These are phyloP conservation scores for Gymnopithys bicolor DNA, from an alignment of 2,797 vertebrate genomes.

Conservation along the genomic window DNA sequence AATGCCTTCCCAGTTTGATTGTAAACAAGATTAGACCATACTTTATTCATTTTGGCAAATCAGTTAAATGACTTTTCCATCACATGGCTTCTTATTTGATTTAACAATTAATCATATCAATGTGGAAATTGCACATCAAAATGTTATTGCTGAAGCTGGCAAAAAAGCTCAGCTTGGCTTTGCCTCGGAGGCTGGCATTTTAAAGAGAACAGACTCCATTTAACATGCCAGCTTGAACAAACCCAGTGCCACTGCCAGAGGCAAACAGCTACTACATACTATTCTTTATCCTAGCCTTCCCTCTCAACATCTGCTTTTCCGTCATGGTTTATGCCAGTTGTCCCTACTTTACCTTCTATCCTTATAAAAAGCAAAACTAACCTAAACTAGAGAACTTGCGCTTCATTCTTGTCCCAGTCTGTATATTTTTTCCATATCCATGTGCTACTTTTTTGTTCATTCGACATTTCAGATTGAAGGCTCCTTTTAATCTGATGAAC, in stretches of 20 bases:
- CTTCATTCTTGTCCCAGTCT: not conserved
- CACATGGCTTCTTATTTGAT: not conserved
- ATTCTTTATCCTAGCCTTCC: not conserved
- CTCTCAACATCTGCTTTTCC: not conserved
- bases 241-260: not conserved
- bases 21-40: not conserved
- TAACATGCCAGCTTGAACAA: not conserved
- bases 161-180: conserved; percentile 1
- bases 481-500: not conserved
- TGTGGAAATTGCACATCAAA: not conserved
- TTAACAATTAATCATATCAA: conserved; percentile 49
- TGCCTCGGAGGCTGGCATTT: conserved; percentile 33
- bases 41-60: conserved; percentile 38
- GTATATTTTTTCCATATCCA: not conserved
- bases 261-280: not conserved
- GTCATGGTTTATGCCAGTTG: not conserved
- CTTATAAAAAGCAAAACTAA: not conserved
- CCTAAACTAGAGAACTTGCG: not conserved
- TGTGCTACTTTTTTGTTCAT: not conserved
- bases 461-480: not conserved
- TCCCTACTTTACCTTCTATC: not conserved
- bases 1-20: not conserved
- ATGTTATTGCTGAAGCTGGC: conserved; percentile 24
- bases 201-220: conserved; percentile 3
- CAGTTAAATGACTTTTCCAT: conserved; percentile 12